These are phyloP conservation scores for Oikopleura albicans DNA, from an alignment of 23 tunicate genomes.

Conservation along the genomic window DNA sequence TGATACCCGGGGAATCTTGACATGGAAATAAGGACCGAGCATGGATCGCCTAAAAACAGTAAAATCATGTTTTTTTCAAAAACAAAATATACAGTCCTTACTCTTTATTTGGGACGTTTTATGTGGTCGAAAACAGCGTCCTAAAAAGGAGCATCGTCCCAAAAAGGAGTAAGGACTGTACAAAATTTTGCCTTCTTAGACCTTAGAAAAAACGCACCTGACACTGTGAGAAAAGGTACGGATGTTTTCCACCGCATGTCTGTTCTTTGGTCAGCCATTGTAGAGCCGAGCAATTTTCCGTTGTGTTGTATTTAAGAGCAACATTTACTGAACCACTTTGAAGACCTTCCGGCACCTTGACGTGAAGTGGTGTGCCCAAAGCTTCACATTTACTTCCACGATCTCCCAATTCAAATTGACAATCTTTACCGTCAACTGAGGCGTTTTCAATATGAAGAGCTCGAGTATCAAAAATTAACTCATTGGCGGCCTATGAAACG, in stretches of 20 bases:
- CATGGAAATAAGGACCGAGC: conserved; percentile 87
- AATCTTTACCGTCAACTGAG: background rate
- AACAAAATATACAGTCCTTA: no score
- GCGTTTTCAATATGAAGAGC: conserved; percentile 27
- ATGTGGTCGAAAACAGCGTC: no score
- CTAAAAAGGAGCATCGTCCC: no score
- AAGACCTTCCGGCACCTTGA: background rate
- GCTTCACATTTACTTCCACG: background rate
- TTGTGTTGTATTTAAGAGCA: background rate
- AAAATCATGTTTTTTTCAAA: background rate
- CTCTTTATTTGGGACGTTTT: no score
- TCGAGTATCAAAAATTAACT: conserved; percentile 30
- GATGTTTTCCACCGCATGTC: conserved; percentile 68
- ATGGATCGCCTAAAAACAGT: conserved; percentile 76
- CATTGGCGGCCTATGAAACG: no score
- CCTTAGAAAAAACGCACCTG: no score
- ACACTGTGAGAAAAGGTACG: conserved; percentile 87
- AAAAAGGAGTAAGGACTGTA: no score
- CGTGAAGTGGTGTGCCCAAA: background rate
- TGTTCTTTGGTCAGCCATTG: conserved; percentile 70
- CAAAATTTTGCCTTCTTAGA: no score
- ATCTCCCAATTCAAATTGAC: background rate
- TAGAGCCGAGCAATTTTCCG: conserved; percentile 1
- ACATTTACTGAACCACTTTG: background rate
- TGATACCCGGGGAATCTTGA: conserved; percentile 83